These are phyloP conservation scores for Drosophila trichaetosa DNA, from an alignment of 2,888 invertebrate genomes.

Conservation along the genomic window DNA sequence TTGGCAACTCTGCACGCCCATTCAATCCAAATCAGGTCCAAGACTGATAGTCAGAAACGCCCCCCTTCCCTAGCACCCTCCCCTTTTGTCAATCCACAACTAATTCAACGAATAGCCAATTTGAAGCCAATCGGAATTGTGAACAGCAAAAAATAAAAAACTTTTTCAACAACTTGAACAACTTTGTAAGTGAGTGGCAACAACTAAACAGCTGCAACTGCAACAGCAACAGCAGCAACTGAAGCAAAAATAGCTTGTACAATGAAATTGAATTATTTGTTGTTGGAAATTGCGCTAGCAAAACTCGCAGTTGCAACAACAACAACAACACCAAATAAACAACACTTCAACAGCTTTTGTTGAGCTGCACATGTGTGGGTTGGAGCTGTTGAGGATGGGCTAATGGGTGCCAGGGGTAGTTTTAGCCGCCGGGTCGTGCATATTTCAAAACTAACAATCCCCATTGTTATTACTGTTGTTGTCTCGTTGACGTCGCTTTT, in stretches of 20 bases:
- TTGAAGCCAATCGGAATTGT: constrained; percentile 76
- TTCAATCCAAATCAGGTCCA: constrained; percentile 59
- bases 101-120: constrained; percentile 76
- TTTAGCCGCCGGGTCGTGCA: constrained; percentile 54
- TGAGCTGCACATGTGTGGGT: constrained; percentile 33
- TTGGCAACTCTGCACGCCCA: constrained; percentile 23
- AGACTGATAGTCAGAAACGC: constrained; percentile 26
- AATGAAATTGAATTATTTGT: constrained; percentile 76
- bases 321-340: constrained; percentile 57
- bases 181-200: constrained; percentile 72
- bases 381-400: neutral
- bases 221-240: constrained; percentile 28
- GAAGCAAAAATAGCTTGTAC: constrained; percentile 63
- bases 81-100: constrained; percentile 28
- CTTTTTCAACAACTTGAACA: constrained; percentile 73
- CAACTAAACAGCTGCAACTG: constrained; percentile 32
- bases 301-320: constrained; percentile 31
- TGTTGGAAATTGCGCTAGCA: constrained; percentile 59
- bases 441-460: constrained; percentile 77
- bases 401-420: constrained; percentile 7
- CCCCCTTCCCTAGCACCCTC: neutral
- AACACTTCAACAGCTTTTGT: constrained; percentile 74
- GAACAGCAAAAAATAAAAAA: constrained; percentile 45
- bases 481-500: constrained; percentile 51
- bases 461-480: constrained; percentile 40